These are phyloP conservation scores for Parelbella ahira DNA, from an alignment of 2,888 invertebrate species.

Conservation along the genomic window DNA sequence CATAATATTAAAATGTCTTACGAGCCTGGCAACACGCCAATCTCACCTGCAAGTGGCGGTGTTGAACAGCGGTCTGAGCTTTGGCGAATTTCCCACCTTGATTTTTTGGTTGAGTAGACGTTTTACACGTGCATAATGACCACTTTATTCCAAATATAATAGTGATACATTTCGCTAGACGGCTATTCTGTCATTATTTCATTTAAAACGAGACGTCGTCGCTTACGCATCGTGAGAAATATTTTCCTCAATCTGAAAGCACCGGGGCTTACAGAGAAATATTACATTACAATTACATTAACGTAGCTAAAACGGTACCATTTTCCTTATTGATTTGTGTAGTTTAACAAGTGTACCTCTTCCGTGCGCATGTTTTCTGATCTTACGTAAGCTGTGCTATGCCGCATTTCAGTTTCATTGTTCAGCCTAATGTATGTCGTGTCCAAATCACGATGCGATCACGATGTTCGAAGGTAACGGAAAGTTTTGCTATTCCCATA, in stretches of 20 bases:
- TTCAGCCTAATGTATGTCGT: conserved; percentile 37
- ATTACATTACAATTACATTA: too few relatives aligned
- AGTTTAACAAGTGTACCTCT: conserved; percentile 18
- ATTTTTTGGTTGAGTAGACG: conserved; percentile 18
- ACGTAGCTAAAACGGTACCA: too few relatives aligned
- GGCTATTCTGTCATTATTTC: background rate
- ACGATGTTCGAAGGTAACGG: too few relatives aligned
- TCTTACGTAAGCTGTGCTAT: conserved; percentile 49
- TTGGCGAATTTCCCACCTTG: conserved; percentile 22
- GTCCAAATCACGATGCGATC: too few relatives aligned
- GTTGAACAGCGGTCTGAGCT: conserved; percentile 22
- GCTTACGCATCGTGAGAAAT: too few relatives aligned
- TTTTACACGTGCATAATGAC: conserved; percentile 13
- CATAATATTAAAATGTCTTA: conserved; percentile 18
- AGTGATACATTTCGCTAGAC: conserved; percentile 5
- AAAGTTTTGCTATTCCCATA: too few relatives aligned
- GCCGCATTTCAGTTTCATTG: conserved; percentile 58
- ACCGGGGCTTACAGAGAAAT: too few relatives aligned
- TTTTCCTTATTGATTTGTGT: too few relatives aligned
- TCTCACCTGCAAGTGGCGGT: conserved; percentile 31
- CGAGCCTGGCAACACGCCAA: conserved; percentile 32
- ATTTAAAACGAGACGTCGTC: too few relatives aligned
- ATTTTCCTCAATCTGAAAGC: too few relatives aligned
- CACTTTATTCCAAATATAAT: conserved; percentile 23
- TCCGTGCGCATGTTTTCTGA: conserved; percentile 27